A percentile compares a stretch with the other conserved stretches of the same genome.
These are phyloP conservation scores for Oegoconia quadripuncta DNA, from an alignment of 2,888 invertebrate species.

Conservation along the genomic window DNA sequence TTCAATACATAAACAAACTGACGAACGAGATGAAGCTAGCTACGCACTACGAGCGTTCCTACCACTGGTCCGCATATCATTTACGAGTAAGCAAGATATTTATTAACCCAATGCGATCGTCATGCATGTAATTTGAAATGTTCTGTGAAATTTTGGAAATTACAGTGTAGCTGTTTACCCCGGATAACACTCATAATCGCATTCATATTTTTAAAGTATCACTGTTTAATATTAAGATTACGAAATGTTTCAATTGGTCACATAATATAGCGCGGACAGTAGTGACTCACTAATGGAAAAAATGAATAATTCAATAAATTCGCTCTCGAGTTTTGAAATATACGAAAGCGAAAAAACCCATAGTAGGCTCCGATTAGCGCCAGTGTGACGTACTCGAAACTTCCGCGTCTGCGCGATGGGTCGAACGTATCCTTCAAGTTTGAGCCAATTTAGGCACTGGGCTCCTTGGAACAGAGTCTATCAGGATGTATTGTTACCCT, in stretches of 20 bases:
- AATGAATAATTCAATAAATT: too few relatives aligned
- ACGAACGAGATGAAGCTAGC: conserved; percentile 66
- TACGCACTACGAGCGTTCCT: conserved; percentile 32
- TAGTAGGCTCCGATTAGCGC: conserved; percentile 59
- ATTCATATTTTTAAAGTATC: too few relatives aligned
- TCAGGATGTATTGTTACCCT: conserved; percentile 41
- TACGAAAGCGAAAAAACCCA: conserved; percentile 39
- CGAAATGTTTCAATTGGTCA: too few relatives aligned
- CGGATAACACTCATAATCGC: too few relatives aligned
- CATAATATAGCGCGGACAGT: too few relatives aligned
- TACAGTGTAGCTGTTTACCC: too few relatives aligned
- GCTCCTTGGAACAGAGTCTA: conserved; percentile 53
- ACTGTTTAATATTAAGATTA: too few relatives aligned
- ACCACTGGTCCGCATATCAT: conserved; percentile 10
- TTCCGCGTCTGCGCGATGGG: conserved; percentile 71
- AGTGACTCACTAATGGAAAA: too few relatives aligned
- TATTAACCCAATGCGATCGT: conserved; percentile 13
- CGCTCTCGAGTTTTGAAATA: too few relatives aligned
- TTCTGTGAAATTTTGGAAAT: too few relatives aligned
- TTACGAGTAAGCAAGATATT: too few relatives aligned
- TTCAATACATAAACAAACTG: conserved; percentile 76
- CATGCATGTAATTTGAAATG: not conserved
- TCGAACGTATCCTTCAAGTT: conserved; percentile 39
- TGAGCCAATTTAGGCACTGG: conserved; percentile 57
- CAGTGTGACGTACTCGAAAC: conserved; percentile 63